phyloP scores from a whole-genome alignment of 2,888 invertebrate genomes.

The Amphipoea lucens region DNA sequence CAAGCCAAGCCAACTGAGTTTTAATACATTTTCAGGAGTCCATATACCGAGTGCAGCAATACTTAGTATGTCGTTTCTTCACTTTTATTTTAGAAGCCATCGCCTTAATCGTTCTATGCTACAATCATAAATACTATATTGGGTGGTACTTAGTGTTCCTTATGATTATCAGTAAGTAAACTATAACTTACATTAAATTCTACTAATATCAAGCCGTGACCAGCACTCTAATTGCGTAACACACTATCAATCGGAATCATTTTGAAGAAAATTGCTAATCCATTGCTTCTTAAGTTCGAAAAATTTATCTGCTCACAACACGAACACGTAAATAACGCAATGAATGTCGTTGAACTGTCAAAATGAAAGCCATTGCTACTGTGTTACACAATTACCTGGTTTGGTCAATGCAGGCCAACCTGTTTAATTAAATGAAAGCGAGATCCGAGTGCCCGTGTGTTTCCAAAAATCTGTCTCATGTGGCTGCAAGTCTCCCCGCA shows the following conservation, averaged over 20 bases:
- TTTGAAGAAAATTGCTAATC: too few species aligned
- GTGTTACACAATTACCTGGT: neutral
- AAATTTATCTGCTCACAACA: too few species aligned
- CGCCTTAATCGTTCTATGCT: constrained; percentile 60
- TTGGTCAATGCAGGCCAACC: neutral
- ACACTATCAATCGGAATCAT: neutral
- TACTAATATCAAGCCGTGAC: neutral
- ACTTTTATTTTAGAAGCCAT: constrained; percentile 69
- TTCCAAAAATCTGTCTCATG: neutral
- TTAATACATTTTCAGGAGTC: constrained; percentile 64
- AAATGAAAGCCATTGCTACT: neutral
- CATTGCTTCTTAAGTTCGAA: too few species aligned
- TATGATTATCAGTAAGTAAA: constrained; percentile 74
- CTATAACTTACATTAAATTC: neutral
- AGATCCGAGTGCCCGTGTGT: neutral
- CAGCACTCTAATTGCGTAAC: neutral
- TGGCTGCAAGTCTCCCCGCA: neutral
- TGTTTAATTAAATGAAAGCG: neutral
- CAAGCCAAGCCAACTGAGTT: neutral
- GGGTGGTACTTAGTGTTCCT: constrained; percentile 77
- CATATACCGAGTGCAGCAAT: constrained; percentile 63
- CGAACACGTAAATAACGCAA: too few species aligned
- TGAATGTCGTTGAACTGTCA: neutral
- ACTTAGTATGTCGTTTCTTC: constrained; percentile 69
- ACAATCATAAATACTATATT: constrained; percentile 69